Percentiles rank a stretch among this genome's conserved stretches.
Conservation (phyloP, 2,888 invertebrate genomes). For the Taphrorychus bicolor region DNA sequence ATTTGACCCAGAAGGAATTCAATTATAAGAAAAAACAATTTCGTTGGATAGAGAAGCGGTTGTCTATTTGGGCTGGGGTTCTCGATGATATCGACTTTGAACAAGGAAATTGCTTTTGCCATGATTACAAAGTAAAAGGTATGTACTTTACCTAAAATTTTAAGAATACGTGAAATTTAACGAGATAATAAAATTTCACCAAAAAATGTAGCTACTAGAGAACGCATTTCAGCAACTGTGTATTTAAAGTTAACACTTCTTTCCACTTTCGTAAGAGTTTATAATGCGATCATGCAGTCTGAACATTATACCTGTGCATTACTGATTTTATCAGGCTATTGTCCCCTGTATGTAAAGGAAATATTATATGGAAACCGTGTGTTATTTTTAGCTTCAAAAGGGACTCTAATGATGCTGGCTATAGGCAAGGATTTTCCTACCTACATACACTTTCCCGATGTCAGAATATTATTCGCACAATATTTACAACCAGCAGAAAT, state of each 20-base stretch:
- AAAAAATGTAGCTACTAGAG: too few relatives aligned
- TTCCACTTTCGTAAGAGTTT: not conserved
- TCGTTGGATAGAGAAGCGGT: not conserved
- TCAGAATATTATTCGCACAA: too few relatives aligned
- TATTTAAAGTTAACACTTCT: not conserved
- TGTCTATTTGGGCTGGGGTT: not conserved
- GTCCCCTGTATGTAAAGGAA: not conserved
- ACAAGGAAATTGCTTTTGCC: not conserved
- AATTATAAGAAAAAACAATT: not conserved
- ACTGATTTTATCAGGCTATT: constrained; percentile 2
- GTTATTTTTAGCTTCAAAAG: not conserved
- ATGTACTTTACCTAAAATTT: too few relatives aligned
- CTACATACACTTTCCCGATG: too few relatives aligned
- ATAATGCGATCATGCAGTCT: not conserved
- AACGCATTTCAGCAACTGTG: too few relatives aligned
- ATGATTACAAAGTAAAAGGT: not conserved
- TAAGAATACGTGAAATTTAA: too few relatives aligned
- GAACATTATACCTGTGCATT: not conserved
- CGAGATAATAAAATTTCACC: too few relatives aligned
- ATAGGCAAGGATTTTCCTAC: too few relatives aligned
- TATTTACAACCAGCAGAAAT: too few relatives aligned
- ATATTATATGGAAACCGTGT: not conserved
- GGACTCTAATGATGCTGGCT: too few relatives aligned
- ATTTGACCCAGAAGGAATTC: not conserved
- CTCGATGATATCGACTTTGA: not conserved